These are phyloP conservation scores for Pseudococcus longispinus DNA, from an alignment of 2,888 invertebrate genomes.

Conservation along the genomic window DNA sequence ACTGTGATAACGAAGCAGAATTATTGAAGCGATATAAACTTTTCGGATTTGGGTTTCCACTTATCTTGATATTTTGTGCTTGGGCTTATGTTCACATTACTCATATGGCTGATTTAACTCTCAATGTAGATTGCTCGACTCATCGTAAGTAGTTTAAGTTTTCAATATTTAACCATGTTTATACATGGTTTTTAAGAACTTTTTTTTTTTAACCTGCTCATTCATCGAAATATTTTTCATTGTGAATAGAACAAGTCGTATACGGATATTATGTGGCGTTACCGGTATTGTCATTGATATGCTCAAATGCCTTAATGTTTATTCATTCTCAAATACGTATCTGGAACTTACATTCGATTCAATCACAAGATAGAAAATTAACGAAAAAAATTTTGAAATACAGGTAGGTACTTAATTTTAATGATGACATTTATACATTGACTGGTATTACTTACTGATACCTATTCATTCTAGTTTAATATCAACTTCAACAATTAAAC, in stretches of 20 bases:
- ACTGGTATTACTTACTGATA: no score
- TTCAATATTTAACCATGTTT: background rate
- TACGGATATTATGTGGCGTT: background rate
- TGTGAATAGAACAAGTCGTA: background rate
- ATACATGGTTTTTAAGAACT: background rate
- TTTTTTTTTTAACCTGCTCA: no score
- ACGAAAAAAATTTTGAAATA: constrained; percentile 5
- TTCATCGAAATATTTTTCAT: background rate
- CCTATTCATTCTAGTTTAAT: no score
- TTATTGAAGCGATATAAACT: background rate
- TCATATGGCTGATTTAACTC: background rate
- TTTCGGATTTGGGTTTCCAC: background rate
- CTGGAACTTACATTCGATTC: background rate
- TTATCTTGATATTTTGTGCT: background rate
- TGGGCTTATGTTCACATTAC: background rate
- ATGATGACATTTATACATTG: no score
- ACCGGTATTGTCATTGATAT: background rate
- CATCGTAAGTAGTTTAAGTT: constrained; percentile 14
- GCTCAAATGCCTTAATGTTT: background rate
- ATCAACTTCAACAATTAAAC: no score
- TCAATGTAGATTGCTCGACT: background rate
- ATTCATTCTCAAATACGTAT: background rate
- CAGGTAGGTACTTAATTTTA: background rate
- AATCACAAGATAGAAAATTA: background rate
- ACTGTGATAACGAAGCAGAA: background rate